These are phyloP conservation scores for Helleia helle DNA, from an alignment of 2,888 invertebrate species.

Conservation along the genomic window DNA sequence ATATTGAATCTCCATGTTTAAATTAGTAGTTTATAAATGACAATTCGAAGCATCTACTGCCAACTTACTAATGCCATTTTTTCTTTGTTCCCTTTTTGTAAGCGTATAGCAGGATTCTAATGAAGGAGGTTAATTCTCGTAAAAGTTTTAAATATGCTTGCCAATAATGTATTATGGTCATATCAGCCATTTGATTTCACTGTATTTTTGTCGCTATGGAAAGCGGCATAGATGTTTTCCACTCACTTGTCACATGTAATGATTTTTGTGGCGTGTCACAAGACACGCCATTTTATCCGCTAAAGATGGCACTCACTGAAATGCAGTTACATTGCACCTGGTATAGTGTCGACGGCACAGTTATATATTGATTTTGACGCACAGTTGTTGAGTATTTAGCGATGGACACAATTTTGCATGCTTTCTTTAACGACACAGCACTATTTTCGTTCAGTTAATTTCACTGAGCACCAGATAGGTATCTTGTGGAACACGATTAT, in stretches of 20 bases:
- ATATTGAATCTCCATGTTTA: slow-evolving; percentile 23
- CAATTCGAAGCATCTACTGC: slow-evolving; percentile 35
- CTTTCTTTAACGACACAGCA: slow-evolving; percentile 70
- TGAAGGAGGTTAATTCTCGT: slow-evolving; percentile 67
- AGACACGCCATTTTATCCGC: slow-evolving; percentile 38
- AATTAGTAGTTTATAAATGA: slow-evolving; percentile 29
- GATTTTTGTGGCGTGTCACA: slow-evolving; percentile 64
- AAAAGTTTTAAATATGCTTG: slow-evolving; percentile 68
- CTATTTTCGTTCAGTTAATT: slow-evolving; percentile 66
- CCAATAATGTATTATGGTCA: slow-evolving; percentile 49
- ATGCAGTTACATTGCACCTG: slow-evolving; percentile 73
- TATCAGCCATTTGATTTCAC: slow-evolving; percentile 47
- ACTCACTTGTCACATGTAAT: slow-evolving; percentile 83
- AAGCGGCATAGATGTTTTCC: slow-evolving; percentile 51
- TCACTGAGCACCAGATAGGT: slow-evolving; percentile 71
- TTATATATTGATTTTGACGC: slow-evolving; percentile 71
- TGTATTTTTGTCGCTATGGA: slow-evolving; percentile 38
- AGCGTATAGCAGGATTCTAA: slow-evolving; percentile 73
- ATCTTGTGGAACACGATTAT: slow-evolving; percentile 41
- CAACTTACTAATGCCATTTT: slow-evolving; percentile 68
- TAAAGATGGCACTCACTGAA: slow-evolving; percentile 74
- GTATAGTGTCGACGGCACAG: slow-evolving; percentile 72
- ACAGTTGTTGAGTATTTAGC: slow-evolving; percentile 75
- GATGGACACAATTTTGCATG: slow-evolving; percentile 73
- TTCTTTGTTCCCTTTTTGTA: slow-evolving; percentile 57